Evolutionary conservation across 2,797 vertebrate genomes (phyloP), one percentile per base, ranked within the genome.

Genomic region (Galaxias olidus): DNA sequence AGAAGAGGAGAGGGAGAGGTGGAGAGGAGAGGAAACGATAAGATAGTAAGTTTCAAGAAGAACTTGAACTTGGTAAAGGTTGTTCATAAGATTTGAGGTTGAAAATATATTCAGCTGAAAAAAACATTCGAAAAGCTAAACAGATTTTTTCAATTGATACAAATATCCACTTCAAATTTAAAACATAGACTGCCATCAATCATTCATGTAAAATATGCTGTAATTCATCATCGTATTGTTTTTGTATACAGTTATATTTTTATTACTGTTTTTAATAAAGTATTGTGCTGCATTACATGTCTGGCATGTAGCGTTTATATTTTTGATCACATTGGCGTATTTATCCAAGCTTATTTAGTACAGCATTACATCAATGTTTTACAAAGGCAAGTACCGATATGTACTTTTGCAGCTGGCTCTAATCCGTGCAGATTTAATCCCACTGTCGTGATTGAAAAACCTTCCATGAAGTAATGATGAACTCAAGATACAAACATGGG

Each of bases 181-280:
- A 59, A 17, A 17, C 30, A 48, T 17, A 41, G 9, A 19, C 44
- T 40, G n/a, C 17, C 44, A 52, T 54, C 45, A 67, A 54, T 45
- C 41, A 45, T 42, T 62, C 49, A 15, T 84, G 68, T 82, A 75
- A 72, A 77, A 80, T 47, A 19, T 59, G 71, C 67, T 17, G 46
- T 68, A 71, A 72, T 43, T 77, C 53, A 59, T 79, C 45, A 63
- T 73, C 20, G 11, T n/a, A 8, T 80, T 65, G 11, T 55, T 11
- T 4, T 55, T 14, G 13, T 40, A 30, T 40, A 40, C 13, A 45
- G 6, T 58, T 44, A 4, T 6, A 30, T 49, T 82, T 84, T 84
- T 84, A 61, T 68, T 74, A 58, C 40, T 79, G 80, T 85, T 78
- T 79, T 79, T 57, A 84, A 82, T 85, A 86, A 83, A 87, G 57